Evolutionary conservation across 2,888 invertebrate genomes (phyloP), one percentile per base, ranked within the genome.

Genomic region (Athetis lepigone): DNA sequence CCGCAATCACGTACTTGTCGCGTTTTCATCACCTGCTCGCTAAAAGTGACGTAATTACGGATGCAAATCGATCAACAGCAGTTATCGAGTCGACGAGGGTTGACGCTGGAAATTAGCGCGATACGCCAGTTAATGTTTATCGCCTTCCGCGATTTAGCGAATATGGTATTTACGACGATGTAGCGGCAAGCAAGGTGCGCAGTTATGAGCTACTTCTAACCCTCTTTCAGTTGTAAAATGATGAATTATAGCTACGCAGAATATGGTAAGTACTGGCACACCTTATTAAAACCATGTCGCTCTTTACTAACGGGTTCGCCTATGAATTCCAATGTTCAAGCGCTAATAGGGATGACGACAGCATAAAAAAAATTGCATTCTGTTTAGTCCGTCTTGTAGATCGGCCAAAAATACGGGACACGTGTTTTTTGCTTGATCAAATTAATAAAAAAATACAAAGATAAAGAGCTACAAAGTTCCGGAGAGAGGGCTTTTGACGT

Each of bases 61-160:
- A 95, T 95, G 95, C 94, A 95, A 94, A 94, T 95, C 92, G 93
- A 93, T 94, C 92, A 91, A 88, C 87, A 87, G 88, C 91, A 92
- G 91, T 93, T 94, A 95, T 92, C 93, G 88, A 80, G 87, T 85
- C 89, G 88, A 87, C 87, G 90, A 90, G 91, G 91, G 90, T 91
- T 92, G 91, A 92, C 91, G 92, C 88, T 89, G 91, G 87, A 91
- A 93, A 93, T 94, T 93, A 93, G 88, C 91, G 88, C 89, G 90
- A 90, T 91, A 92, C 90, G 88, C 90, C 85, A 85, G 87, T 90
- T 91, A 89, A 92, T 87, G 88, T 90, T 94, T 92, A 94, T 90
- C 87, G 90, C 88, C 88, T 88, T 90, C 85, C 89, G 88, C 87
- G 88, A 89, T 91, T 92, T 91, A 92, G 88, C 88, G 84, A 90